phyloP scores from a whole-genome alignment of 2,797 vertebrate genomes.

The Jordanella pulchra region DNA sequence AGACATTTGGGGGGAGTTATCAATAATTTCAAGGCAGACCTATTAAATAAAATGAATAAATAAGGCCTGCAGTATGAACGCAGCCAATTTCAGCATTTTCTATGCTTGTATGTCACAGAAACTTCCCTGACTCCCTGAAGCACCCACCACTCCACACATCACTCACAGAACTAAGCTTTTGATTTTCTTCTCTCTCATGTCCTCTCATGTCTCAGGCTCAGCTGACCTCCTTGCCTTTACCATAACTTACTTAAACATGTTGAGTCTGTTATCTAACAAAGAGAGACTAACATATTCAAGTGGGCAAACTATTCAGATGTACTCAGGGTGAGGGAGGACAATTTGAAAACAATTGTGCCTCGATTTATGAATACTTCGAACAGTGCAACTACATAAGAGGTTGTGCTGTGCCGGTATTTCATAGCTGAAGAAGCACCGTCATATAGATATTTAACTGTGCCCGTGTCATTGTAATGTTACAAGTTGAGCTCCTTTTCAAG shows the following conservation, averaged over 20 bases:
- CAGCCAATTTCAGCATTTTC: constrained; percentile 20
- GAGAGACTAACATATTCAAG: constrained; percentile 17
- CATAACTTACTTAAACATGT: constrained; percentile 40
- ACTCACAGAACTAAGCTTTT: constrained; percentile 33
- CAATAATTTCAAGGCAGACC: too few relatives aligned
- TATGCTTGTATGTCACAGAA: constrained; percentile 40
- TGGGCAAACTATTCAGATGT: background rate
- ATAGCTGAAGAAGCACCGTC: constrained; percentile 45
- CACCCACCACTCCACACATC: constrained; percentile 8
- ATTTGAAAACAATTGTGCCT: background rate
- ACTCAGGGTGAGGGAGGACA: background rate
- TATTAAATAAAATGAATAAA: too few relatives aligned
- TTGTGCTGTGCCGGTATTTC: constrained; percentile 24
- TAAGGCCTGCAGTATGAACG: background rate
- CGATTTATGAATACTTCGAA: constrained; percentile 4
- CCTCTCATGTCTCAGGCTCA: constrained; percentile 32
- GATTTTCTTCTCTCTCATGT: constrained; percentile 59
- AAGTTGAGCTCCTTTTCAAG: constrained; percentile 36
- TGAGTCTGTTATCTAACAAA: constrained; percentile 42
- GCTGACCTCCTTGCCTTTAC: constrained; percentile 48
- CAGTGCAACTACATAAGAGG: background rate
- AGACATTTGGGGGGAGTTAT: too few relatives aligned
- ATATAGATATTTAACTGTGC: constrained; percentile 63
- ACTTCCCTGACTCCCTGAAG: constrained; percentile 4
- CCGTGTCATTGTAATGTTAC: constrained; percentile 14